These are phyloP conservation scores for Darevskia nairensis DNA, from an alignment of 2,797 vertebrate species.

Conservation along the genomic window DNA sequence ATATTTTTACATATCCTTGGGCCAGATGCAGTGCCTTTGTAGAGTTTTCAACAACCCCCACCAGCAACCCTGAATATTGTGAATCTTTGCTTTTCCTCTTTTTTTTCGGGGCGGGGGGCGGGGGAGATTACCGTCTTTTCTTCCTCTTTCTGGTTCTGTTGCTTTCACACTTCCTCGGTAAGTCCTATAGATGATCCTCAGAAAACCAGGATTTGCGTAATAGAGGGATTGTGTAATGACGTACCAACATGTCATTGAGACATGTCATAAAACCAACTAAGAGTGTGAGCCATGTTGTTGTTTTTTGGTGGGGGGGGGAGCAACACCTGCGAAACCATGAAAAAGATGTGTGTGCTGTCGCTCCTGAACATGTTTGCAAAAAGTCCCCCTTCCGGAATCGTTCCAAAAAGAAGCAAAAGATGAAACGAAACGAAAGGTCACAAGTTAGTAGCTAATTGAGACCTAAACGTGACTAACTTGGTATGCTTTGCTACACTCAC, in stretches of 20 bases:
- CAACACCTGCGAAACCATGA: background rate
- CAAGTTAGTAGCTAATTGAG: background rate
- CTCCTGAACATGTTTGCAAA: background rate
- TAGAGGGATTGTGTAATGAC: background rate
- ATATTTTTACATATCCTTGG: conserved; percentile 19
- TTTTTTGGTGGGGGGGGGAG: too few species aligned
- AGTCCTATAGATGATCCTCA: background rate
- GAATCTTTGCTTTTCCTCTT: background rate
- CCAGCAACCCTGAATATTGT: background rate
- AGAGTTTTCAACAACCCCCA: background rate
- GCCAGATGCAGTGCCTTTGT: background rate
- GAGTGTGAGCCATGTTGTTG: background rate
- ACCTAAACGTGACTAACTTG: background rate
- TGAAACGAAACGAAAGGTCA: background rate
- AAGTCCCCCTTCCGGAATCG: background rate
- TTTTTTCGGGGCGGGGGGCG: too few species aligned
- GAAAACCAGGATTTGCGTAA: background rate
- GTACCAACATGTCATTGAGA: background rate
- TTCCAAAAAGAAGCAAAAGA: background rate
- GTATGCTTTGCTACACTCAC: background rate
- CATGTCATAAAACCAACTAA: background rate
- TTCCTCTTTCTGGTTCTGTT: background rate
- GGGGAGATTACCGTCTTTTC: background rate
- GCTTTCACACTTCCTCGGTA: background rate
- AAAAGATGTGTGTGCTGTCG: background rate